Evolutionary conservation across 2,888 invertebrate genomes (phyloP), one percentile per base, ranked within the genome.

Genomic region (Blera fallax): DNA sequence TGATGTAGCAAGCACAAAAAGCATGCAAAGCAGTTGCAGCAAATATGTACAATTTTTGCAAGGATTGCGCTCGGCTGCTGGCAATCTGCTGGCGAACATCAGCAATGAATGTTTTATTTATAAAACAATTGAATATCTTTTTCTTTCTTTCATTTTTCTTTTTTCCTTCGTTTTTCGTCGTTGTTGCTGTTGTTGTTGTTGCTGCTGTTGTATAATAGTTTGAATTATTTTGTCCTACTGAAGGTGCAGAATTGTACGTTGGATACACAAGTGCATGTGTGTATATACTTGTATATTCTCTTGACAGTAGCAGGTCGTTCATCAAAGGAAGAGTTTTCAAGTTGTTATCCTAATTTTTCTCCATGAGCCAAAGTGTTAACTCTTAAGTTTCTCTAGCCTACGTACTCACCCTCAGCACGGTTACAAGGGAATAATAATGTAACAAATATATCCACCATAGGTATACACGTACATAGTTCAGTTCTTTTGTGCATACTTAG

Each of bases 161-260:
- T n/a, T n/a, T n/a, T n/a, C n/a, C n/a, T n/a, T n/a, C n/a, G n/a
- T 24, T 27, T 10, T 10, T 11, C 27, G 37, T 82, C 77, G 56
- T 58, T 87, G 45, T 58, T 80, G 50, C 52, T 79, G 69, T 73
- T 84, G 88, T 82, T 88, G 80, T 87, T 87, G 88, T 78, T 89
- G 87, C 87, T 89, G 89, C 76, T 89, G 89, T 89, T 85, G 77
- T 65, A 81, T 85, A 77, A 85, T 81, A 81, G 81, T 85, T 85
- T 81, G 85, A 81, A 76, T 85, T 85, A 85, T 85, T 85, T 85
- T 85, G 85, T 81, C 72, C 81, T 72, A 67, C 81, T 85, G 80
- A 80, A 81, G 65, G 64, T 70, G 62, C 43, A 62, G 62, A 70
- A 62, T 54, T 70, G 70, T 62, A 62, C 54, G 37, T 50, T 52